A percentile compares a stretch with the other conserved stretches of the same genome.
phyloP scores from a whole-genome alignment of 2,113 vertebrate genomes.

The Reinhardtius hippoglossoides region DNA sequence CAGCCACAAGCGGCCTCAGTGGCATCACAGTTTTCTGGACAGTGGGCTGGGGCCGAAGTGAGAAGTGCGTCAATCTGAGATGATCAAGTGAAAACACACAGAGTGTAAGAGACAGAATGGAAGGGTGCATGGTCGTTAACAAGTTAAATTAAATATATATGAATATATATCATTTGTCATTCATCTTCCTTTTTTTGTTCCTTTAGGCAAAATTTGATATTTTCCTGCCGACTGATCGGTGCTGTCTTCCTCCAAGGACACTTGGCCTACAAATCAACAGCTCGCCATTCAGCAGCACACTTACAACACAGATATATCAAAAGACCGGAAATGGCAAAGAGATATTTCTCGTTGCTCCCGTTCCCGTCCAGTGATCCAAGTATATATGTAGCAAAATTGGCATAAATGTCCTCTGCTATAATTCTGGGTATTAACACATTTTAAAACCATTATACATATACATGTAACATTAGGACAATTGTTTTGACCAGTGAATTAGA shows the following conservation, averaged over 20 bases:
- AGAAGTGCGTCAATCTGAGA: conserved; percentile 65
- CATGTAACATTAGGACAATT: background rate
- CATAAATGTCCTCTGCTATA: background rate
- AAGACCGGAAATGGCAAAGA: background rate
- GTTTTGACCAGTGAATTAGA: background rate
- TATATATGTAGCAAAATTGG: background rate
- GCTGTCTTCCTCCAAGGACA: conserved; percentile 42
- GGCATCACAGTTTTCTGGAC: conserved; percentile 69
- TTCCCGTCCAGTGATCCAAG: background rate
- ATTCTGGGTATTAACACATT: background rate
- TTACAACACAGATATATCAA: conserved; percentile 7
- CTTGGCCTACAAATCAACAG: conserved; percentile 22
- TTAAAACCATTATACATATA: background rate
- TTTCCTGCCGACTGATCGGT: conserved; percentile 19
- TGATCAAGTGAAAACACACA: conserved; percentile 51
- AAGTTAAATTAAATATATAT: background rate
- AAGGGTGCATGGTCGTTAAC: conserved; percentile 4
- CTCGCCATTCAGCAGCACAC: conserved; percentile 18
- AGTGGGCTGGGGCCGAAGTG: conserved; percentile 56
- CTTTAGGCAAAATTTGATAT: background rate
- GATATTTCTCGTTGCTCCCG: background rate
- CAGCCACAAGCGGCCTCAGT: conserved; percentile 61
- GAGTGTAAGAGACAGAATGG: conserved; percentile 15
- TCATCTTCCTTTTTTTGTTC: conserved; percentile 5
- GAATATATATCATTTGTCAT: background rate